A percentile compares a stretch with the other conserved stretches of the same genome.
Evolutionary conservation across 2,113 vertebrate species (phyloP).

Genomic region (Astur gentilis): DNA sequence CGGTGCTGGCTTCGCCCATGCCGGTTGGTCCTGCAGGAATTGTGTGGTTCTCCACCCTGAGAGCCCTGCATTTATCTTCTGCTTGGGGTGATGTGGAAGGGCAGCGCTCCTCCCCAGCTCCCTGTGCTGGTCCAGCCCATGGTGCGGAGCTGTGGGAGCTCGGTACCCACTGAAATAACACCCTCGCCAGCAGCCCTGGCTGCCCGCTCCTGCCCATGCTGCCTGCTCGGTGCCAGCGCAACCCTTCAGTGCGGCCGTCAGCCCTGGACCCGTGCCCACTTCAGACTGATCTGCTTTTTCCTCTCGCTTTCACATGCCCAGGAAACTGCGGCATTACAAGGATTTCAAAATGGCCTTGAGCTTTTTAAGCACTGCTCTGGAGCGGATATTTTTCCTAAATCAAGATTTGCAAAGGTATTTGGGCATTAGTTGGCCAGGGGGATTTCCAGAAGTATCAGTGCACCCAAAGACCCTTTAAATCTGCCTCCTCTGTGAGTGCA

Average conservation of each 20-base stretch:
- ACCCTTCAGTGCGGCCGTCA: background rate
- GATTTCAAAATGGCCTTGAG: slow-evolving; percentile 32
- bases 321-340: slow-evolving; percentile 13
- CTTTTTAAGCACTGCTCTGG: background rate
- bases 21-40: background rate
- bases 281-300: slow-evolving; percentile 43
- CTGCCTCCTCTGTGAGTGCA: background rate
- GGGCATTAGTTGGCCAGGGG: background rate
- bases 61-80: background rate
- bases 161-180: background rate
- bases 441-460: background rate
- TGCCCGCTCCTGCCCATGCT: background rate
- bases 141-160: background rate
- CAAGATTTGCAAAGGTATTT: slow-evolving; percentile 52
- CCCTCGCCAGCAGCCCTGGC: rapidly evolving
- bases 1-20: rapidly evolving
- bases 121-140: rapidly evolving
- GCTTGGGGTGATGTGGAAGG: background rate
- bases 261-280: background rate
- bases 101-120: background rate
- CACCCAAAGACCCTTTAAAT: background rate
- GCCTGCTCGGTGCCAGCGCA: rapidly evolving
- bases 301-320: slow-evolving; percentile 25
- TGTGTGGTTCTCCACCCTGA: background rate
- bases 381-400: slow-evolving; percentile 31